Conservation (phyloP, 2,888 invertebrate genomes). For the Idaea dimidiata region DNA sequence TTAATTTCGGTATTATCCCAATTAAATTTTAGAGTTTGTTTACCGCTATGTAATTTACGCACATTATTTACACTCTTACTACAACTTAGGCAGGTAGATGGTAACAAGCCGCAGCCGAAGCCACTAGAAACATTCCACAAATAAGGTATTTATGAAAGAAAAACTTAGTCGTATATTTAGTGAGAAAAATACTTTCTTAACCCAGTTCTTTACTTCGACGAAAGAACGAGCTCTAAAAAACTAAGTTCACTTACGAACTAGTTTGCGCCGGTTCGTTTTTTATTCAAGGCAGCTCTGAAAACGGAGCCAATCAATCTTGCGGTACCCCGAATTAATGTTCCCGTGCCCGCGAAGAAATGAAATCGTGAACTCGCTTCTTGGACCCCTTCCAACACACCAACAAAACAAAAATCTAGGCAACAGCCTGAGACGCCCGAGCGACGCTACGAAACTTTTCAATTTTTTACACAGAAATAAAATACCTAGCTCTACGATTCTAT, state of each 20-base stretch:
- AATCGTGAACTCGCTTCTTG: constrained; percentile 25
- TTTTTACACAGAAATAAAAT: constrained; percentile 6
- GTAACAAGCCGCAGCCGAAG: too few relatives aligned
- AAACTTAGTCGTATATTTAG: too few relatives aligned
- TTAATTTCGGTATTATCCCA: too few relatives aligned
- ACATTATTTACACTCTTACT: too few relatives aligned
- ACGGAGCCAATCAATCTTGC: constrained; percentile 32
- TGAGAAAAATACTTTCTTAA: neutral
- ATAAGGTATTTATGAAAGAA: too few relatives aligned
- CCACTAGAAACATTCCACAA: too few relatives aligned
- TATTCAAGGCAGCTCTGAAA: constrained; percentile 29
- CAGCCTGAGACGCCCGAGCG: constrained; percentile 9
- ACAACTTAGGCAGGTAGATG: too few relatives aligned
- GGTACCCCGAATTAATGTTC: constrained; percentile 29
- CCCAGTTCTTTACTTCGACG: neutral
- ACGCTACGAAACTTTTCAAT: constrained; percentile 23
- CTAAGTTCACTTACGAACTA: constrained; percentile 13
- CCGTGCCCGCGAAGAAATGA: constrained; percentile 19
- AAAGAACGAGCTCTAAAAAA: neutral
- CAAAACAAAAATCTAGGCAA: constrained; percentile 19
- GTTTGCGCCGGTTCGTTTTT: constrained; percentile 21
- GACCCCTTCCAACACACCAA: constrained; percentile 26
- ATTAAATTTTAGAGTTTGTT: too few relatives aligned
- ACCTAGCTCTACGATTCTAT: neutral
- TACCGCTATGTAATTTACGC: too few relatives aligned